These are phyloP conservation scores for Acromyrmex echinatior DNA, from an alignment of 1,140 invertebrate species.

Conservation along the genomic window DNA sequence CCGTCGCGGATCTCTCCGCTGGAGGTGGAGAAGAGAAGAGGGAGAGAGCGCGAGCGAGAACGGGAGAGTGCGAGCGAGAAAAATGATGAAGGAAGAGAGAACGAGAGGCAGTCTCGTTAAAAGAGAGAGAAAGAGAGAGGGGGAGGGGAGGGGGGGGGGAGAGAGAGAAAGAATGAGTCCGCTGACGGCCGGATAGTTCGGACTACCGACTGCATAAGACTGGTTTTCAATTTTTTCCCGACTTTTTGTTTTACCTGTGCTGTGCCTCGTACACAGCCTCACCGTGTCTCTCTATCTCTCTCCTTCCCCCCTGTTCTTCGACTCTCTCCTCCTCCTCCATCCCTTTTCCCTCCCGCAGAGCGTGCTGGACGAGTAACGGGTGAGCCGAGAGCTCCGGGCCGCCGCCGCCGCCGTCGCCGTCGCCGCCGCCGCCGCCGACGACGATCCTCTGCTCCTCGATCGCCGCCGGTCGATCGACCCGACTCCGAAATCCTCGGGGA, in stretches of 20 bases:
- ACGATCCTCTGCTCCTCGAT: slow-evolving; percentile 38
- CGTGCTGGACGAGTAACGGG: slow-evolving; percentile 50
- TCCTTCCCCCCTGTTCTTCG: slow-evolving; percentile 41
- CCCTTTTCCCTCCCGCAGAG: slow-evolving; percentile 57
- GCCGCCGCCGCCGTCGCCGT: not conserved
- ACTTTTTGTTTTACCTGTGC: slow-evolving; percentile 81
- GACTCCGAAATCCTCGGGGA: slow-evolving; percentile 39
- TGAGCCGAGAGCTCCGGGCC: not conserved
- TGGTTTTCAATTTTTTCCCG: slow-evolving; percentile 84
- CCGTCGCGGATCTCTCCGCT: slow-evolving; percentile 60
- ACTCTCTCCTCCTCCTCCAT: slow-evolving; percentile 16
- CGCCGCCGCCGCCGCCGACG: not conserved
- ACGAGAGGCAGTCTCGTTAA: slow-evolving; percentile 22
- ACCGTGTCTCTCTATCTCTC: slow-evolving; percentile 42
- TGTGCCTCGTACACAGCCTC: slow-evolving; percentile 39
- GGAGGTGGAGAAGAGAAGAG: slow-evolving; percentile 68
- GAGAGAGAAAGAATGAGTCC: slow-evolving; percentile 76
- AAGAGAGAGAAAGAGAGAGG: slow-evolving; percentile 60
- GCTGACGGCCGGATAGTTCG: slow-evolving; percentile 68
- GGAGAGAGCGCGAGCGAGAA: not conserved
- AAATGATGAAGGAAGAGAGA: slow-evolving; percentile 2
- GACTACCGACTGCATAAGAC: slow-evolving; percentile 80
- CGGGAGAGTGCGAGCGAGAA: slow-evolving; percentile 20
- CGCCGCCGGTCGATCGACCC: slow-evolving; percentile 19
- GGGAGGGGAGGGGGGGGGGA: slow-evolving; percentile 17